Base-by-base conservation (phyloP, 2,113 vertebrate genomes). In the Tragulus kanchil region DNA sequence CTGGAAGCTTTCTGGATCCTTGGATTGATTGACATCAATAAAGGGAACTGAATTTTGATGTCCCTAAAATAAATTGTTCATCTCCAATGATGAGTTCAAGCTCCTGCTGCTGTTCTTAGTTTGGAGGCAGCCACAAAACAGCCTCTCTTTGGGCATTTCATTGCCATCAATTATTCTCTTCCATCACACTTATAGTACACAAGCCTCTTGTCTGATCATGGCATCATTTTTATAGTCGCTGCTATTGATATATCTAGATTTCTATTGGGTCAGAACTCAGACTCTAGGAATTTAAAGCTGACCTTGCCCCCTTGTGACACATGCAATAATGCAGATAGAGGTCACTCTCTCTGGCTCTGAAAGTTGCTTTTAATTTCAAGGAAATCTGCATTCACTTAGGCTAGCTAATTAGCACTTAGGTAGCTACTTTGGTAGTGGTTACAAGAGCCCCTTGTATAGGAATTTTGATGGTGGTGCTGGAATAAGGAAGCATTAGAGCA, bases 141-240 rank as follows among this genome's bases (percentile, higher is more conserved):
- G 99, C 99, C 0, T 99, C 97, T 99, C 99, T 98, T 99, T 99
- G 13, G 99, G 99, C 98, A 99, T 99, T 98, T 99, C 99, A 90
- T 99, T 99, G 98, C 99, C 99, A 2, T 99, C 99, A 6, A 99
- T 99, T 93, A 99, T 99, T 85, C 99, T 99, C 95, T 96, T 99
- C 99, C 99, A 99, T 99, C 97, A 99, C 99, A 59, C 99, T 99
- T 97, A 99, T 99, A 97, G 99, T 89, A 99, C 99, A 1, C 99
- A 99, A 0, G 99, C 99, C 99, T 99, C 31, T 13, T 81, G 36
- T 81, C 52, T 23, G 77, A 56, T n/a, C 77, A 28, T 52, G 48
- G 36, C 26, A 56, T 36, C 11, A 56, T n/a, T 56, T 36, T 79
- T 56, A 17, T 81, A 56, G 56, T 14, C 17, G 19, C 31, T 81